Percentiles rank a stretch among this genome's conserved stretches.
These are phyloP conservation scores for Corbicula japonica DNA, from an alignment of 2,888 invertebrate species.

Conservation along the genomic window DNA sequence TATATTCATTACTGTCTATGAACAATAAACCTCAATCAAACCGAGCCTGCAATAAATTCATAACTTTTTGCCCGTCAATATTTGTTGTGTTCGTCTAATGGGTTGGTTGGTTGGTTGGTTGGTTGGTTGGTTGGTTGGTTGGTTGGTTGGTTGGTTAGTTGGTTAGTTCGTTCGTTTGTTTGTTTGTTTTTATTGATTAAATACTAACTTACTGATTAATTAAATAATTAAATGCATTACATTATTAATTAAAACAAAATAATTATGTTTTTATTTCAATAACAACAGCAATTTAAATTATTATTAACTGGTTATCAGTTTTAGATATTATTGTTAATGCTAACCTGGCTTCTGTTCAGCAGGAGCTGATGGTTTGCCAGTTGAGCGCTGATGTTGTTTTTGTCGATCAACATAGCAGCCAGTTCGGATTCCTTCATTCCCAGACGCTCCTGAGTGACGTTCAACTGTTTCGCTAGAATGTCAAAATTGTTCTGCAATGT, in stretches of 20 bases:
- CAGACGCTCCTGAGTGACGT: conserved; percentile 56
- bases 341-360: conserved; percentile 68
- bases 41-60: too few species aligned
- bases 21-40: too few species aligned
- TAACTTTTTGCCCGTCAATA: too few species aligned
- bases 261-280: not conserved
- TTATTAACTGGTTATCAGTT: not conserved
- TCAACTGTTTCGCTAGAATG: conserved; percentile 56
- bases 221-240: not conserved
- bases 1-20: too few species aligned
- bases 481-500: conserved; percentile 60
- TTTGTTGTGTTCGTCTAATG: too few species aligned
- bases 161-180: too few species aligned
- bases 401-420: conserved; percentile 30
- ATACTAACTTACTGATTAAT: too few species aligned
- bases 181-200: too few species aligned
- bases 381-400: conserved; percentile 52
- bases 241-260: not conserved
- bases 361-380: conserved; percentile 61
- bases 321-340: not conserved
- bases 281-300: not conserved
- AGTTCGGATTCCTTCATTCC: conserved; percentile 44
- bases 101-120: too few species aligned
- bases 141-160: too few species aligned
- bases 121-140: too few species aligned